Base-by-base conservation (phyloP, 2,888 invertebrate species). In the Oscheius sp. region DNA sequence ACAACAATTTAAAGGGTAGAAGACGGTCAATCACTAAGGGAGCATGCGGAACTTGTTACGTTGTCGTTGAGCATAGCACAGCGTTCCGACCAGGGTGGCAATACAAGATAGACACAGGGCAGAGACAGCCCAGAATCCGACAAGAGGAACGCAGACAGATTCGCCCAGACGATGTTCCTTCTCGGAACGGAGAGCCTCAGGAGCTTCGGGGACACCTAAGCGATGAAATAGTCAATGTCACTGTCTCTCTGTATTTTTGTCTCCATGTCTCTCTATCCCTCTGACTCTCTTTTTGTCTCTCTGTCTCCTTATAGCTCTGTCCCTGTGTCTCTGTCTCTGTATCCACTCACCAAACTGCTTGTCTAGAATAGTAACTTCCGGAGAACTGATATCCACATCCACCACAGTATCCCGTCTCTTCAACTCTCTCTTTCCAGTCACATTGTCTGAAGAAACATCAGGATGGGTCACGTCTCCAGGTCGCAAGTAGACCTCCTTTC, bases 311-410 rank as follows among this genome's bases (percentile, higher is more conserved):
- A 21, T 21, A 21, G 21, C 21, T 21, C 21, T 21, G 21, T 21
- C 21, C 21, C 21, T 21, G 21, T 21, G 21, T 21, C 21, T 21
- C 21, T 21, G 21, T 21, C 21, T 21, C 21, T 21, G 21, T 21
- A 21, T 42, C 13, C 33, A 55, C 79, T 76, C 77, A 83, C 84
- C 85, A 68, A 78, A 78, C 48, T 85, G 83, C 65, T 80, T 81
- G 65, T 88, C 88, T 32, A 88, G 63, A 68, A 88, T 85, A 9
- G 86, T 88, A 70, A 88, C 70, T 59, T 88, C 88, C 0, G 85
- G 84, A 29, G 87, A 85, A n/a, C 82, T 76, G 42, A 88, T 83
- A 70, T 88, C 88, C 53, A 88, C 81, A 71, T 88, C 87, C 58
- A 87, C 68, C 10, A 75, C 71, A 13, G 82, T 79, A 48, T 83